Evolutionary conservation across 2,113 vertebrate genomes (phyloP), one percentile per base, ranked within the genome.

Genomic region (Lampris incognitus): DNA sequence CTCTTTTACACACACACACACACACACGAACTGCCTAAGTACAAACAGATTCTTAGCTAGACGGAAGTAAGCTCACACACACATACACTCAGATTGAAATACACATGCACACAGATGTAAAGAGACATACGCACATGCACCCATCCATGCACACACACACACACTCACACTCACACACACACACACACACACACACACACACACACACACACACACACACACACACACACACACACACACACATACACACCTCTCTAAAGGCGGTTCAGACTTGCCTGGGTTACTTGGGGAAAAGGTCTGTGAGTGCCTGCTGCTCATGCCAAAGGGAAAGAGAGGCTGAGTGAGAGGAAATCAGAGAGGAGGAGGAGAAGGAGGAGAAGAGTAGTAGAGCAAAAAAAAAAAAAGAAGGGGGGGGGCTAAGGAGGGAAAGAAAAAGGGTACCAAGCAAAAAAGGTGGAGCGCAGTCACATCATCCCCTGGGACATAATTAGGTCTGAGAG

Each of bases 401-500:
- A 1, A 48, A 52, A 58, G 51, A 50, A 48, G 39, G 24, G 46
- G 41, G 24, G 68, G 24, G 36, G 36, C 13, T 55, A 9, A 37
- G 38, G 59, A 69, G 36, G 7, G 37, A 48, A 69, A 76, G 65
- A 75, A 83, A 59, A 56, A 79, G 74, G 80, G 81, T 85, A 94
- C 84, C 87, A 89, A 92, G 74, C n/a, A 24, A 39, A 57, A 42
- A 72, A 81, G 49, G 64, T 76, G 67, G 50, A 83, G 66, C 83
- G 81, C 72, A 92, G 91, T 71, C 67, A 61, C 54, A 13, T 70
- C 70, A 72, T 94, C 95, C 93, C 93, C 82, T 4, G 85, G 93
- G 93, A 92, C 82, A 94, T 93, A 96, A 96, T 97, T 96, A 97
- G 81, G 85, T 88, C 85, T 92, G 86, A 94, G 76, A 94, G 94